These are phyloP conservation scores for Cisticola juncidis DNA, from an alignment of 2,113 vertebrate genomes.

Conservation along the genomic window DNA sequence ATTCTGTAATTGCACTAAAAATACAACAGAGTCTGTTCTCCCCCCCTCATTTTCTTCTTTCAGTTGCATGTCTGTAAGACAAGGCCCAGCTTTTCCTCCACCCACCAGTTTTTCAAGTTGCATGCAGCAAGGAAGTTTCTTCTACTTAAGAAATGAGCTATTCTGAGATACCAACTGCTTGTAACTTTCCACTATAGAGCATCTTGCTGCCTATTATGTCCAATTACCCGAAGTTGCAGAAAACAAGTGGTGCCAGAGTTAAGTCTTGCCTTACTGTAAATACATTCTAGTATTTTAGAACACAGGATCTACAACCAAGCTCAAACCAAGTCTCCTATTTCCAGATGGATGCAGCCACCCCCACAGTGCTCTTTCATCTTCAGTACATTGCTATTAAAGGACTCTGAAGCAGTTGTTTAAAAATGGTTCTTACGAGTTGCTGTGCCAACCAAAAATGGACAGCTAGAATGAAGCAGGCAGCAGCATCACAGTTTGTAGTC, in stretches of 20 bases:
- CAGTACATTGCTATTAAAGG: slow-evolving; percentile 25
- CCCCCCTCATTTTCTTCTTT: background rate
- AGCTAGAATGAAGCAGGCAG: background rate
- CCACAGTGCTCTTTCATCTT: background rate
- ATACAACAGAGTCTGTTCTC: background rate
- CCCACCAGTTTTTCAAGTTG: slow-evolving; percentile 20
- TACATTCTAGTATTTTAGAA: background rate
- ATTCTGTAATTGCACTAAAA: background rate
- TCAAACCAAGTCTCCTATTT: background rate
- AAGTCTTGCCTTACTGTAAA: background rate
- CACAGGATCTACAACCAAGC: background rate
- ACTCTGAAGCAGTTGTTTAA: background rate
- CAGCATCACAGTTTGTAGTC: background rate
- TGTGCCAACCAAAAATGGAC: slow-evolving; percentile 37
- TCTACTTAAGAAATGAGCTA: background rate
- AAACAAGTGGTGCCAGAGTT: background rate
- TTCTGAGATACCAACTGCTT: background rate
- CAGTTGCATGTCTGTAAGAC: background rate
- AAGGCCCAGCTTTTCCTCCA: background rate
- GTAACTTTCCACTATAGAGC: background rate
- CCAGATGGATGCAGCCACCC: background rate
- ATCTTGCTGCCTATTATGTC: background rate
- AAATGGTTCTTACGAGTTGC: slow-evolving; percentile 13
- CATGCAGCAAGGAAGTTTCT: background rate
- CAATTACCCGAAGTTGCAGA: background rate